Conservation (phyloP, 2,888 invertebrate genomes). For the Lepeophtheirus nordmannii region DNA sequence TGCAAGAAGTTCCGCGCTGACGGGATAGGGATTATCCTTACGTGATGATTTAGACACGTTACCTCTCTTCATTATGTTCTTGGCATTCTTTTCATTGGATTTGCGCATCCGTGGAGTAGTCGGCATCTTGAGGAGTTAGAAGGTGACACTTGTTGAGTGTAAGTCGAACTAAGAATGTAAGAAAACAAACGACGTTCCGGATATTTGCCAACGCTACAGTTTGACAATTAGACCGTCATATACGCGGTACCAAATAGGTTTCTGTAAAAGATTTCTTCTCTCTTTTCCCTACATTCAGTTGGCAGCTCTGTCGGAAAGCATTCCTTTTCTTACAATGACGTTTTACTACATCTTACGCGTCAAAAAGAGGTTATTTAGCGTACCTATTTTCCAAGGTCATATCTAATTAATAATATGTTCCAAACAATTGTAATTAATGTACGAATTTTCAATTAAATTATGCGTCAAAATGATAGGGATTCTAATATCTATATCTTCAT, state of each 20-base stretch:
- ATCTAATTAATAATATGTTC: too few relatives aligned
- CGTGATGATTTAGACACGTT: slow-evolving; percentile 21
- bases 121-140: slow-evolving; percentile 12
- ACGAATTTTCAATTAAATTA: too few relatives aligned
- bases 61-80: slow-evolving; percentile 24
- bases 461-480: too few relatives aligned
- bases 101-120: slow-evolving; percentile 21
- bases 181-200: not conserved
- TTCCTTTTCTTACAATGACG: not conserved
- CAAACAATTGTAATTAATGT: too few relatives aligned
- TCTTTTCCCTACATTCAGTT: not conserved
- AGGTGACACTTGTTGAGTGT: not conserved
- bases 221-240: not conserved
- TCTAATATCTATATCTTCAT: too few relatives aligned
- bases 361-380: too few relatives aligned
- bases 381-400: too few relatives aligned
- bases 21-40: slow-evolving; percentile 22
- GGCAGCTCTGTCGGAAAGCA: not conserved
- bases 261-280: not conserved
- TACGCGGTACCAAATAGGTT: not conserved
- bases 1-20: slow-evolving; percentile 17
- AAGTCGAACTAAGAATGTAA: not conserved
- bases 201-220: not conserved
- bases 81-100: slow-evolving; percentile 24
- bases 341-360: not conserved